Evolutionary conservation across 64 coral and sea anemone species (phyloP).

Genomic region (Porites australiensis): DNA sequence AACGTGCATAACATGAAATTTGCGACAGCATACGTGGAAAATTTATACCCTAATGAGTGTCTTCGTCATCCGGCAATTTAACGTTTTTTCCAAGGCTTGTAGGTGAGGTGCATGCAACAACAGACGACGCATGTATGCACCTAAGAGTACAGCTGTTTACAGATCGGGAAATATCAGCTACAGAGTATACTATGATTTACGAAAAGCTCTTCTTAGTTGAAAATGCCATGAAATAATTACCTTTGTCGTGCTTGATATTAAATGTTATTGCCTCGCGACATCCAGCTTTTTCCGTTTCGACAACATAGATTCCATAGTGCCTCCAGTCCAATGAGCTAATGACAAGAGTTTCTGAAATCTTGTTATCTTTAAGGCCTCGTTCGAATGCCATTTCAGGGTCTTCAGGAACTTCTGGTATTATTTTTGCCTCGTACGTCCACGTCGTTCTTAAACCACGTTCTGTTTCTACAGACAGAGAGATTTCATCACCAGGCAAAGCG

Average conservation of each 20-base stretch:
- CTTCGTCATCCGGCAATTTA: no score
- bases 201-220: neutral
- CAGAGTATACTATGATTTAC: no score
- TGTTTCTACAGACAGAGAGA: constrained; percentile 61
- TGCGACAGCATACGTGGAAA: no score
- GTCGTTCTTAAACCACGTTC: constrained; percentile 38
- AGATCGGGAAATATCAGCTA: no score
- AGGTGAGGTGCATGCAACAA: no score
- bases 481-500: constrained; percentile 47
- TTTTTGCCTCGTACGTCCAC: constrained; percentile 78
- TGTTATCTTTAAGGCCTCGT: constrained; percentile 12
- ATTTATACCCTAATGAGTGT: no score
- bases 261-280: constrained; percentile 65
- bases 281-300: constrained; percentile 45
- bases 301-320: constrained; percentile 85
- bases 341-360: constrained; percentile 59
- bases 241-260: constrained; percentile 70
- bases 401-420: constrained; percentile 72
- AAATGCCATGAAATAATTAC: constrained; percentile 5
- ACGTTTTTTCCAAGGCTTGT: no score
- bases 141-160: no score
- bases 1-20: no score
- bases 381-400: constrained; percentile 82
- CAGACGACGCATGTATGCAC: no score
- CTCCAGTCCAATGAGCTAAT: constrained; percentile 69